Evolutionary conservation across 2,888 invertebrate genomes (phyloP).

Genomic region (Brachycybe producta): DNA sequence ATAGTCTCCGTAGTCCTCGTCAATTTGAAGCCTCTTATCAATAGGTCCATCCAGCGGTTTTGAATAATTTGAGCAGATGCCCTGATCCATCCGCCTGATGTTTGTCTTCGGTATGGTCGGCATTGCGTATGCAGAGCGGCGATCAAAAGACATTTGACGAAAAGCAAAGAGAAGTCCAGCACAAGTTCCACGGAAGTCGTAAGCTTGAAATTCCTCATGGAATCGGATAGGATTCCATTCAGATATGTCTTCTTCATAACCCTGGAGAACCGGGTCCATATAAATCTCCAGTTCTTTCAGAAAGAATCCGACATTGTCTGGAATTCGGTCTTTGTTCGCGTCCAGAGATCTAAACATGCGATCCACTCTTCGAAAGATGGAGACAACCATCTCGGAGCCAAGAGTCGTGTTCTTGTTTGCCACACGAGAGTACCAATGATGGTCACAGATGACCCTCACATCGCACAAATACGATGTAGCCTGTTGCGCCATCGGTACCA

Average conservation of each 20-base stretch:
- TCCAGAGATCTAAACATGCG: too few species aligned
- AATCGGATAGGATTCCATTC: neutral
- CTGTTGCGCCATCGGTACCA: too few species aligned
- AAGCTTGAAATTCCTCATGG: neutral
- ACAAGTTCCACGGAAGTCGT: neutral
- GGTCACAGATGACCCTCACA: too few species aligned
- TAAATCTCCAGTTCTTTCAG: neutral
- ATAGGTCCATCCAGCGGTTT: too few species aligned
- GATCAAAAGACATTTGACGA: neutral
- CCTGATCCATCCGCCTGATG: too few species aligned
- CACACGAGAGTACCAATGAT: too few species aligned
- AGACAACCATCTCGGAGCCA: too few species aligned
- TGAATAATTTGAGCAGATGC: constrained; percentile 1
- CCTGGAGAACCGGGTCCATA: neutral
- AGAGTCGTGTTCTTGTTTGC: too few species aligned
- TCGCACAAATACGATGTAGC: too few species aligned
- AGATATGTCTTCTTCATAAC: neutral
- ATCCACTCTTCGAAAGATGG: too few species aligned
- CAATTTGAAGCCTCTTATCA: neutral
- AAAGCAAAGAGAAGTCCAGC: constrained; percentile 8
- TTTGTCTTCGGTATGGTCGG: too few species aligned
- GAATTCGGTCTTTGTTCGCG: neutral
- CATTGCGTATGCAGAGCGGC: too few species aligned
- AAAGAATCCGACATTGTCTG: neutral
- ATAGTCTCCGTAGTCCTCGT: neutral